Percentiles rank a stretch among this genome's conserved stretches.
These are phyloP conservation scores for Trileptium ribeirensis DNA, from an alignment of 2,888 invertebrate genomes.

Conservation along the genomic window DNA sequence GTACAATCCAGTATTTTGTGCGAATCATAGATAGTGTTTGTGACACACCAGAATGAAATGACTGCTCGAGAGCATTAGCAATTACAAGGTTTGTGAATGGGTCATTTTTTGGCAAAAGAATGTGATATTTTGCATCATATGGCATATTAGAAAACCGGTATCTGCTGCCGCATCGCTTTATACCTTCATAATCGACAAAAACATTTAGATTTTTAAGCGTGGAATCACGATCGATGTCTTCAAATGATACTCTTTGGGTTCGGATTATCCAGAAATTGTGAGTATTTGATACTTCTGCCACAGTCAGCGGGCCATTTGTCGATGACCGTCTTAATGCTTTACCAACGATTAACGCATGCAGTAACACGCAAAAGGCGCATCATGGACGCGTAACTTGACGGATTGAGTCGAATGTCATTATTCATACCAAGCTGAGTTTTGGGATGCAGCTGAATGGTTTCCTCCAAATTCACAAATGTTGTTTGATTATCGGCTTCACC, in stretches of 20 bases:
- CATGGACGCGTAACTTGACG: not conserved
- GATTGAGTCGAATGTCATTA: not conserved
- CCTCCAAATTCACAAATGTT: not conserved
- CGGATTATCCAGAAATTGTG: not conserved
- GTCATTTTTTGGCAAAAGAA: not conserved
- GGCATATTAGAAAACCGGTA: not conserved
- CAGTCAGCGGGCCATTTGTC: not conserved
- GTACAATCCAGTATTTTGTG: constrained; percentile 1
- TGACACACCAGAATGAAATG: constrained; percentile 3
- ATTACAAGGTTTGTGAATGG: not conserved
- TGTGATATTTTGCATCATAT: not conserved
- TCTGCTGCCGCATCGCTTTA: not conserved
- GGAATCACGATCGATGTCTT: not conserved
- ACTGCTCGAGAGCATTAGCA: not conserved
- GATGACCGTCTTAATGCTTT: not conserved
- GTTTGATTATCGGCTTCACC: not conserved
- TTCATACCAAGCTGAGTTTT: not conserved
- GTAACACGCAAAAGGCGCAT: not conserved
- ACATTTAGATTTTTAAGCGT: not conserved
- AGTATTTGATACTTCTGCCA: not conserved
- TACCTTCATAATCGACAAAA: not conserved
- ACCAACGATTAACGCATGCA: not conserved
- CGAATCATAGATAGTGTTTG: constrained; percentile 12
- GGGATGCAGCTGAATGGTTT: not conserved
- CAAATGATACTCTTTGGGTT: not conserved